A percentile compares a stretch with the other conserved stretches of the same genome.
Conservation (phyloP, 2,888 invertebrate species). For the Danaus chrysippus region DNA sequence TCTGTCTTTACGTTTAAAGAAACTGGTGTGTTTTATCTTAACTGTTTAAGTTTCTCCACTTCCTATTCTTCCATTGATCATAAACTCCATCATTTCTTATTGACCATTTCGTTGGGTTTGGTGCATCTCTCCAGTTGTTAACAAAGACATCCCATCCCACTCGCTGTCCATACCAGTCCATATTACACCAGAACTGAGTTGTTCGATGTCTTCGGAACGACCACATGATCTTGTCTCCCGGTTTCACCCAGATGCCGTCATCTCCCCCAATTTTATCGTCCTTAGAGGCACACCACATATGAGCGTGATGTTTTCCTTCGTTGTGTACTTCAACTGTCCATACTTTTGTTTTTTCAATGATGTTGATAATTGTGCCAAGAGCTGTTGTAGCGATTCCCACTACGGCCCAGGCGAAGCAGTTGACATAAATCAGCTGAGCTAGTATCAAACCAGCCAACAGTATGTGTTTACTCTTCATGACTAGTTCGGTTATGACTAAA, state of each 20-base stretch:
- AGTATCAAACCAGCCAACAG: slow-evolving; percentile 4
- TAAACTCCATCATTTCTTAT: slow-evolving; percentile 2
- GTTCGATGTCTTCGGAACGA: neutral
- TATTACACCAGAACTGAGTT: neutral
- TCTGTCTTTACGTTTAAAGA: neutral
- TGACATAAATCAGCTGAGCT: slow-evolving; percentile 1
- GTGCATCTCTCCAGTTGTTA: slow-evolving; percentile 5
- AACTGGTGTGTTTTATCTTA: neutral
- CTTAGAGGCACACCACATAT: neutral
- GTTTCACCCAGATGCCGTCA: slow-evolving; percentile 1
- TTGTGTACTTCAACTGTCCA: slow-evolving; percentile 1
- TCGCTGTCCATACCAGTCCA: slow-evolving; percentile 1
- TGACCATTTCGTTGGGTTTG: slow-evolving; percentile 1
- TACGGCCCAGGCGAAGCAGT: neutral
- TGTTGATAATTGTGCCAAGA: slow-evolving; percentile 1
- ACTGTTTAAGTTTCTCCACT: slow-evolving; percentile 2
- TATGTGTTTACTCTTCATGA: neutral
- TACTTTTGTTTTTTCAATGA: neutral
- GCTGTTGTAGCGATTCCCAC: neutral
- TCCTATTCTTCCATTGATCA: slow-evolving; percentile 1
- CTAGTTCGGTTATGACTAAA: neutral
- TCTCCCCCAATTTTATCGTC: slow-evolving; percentile 2
- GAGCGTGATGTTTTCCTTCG: neutral
- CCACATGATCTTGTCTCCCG: slow-evolving; percentile 2
- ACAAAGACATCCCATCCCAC: slow-evolving; percentile 4